Base-by-base conservation (phyloP, 2,797 vertebrate genomes). In the Lagocephalus sceleratus region DNA sequence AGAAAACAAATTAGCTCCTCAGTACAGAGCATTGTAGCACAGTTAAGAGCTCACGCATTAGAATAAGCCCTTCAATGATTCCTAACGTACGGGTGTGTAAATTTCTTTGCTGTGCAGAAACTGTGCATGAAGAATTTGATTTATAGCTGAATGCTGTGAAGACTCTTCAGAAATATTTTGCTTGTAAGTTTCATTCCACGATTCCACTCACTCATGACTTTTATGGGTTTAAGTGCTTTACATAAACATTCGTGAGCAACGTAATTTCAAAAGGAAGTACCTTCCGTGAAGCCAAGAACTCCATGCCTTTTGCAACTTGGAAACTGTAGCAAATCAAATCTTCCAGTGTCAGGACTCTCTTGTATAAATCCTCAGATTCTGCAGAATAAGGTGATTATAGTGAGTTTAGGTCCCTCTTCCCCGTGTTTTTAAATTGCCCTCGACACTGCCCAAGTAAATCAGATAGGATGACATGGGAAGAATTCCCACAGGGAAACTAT, bases 261-360 rank as follows among this genome's bases (percentile, higher is more conserved):
- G 51, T 17, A n/a, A 2, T 15, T 25, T 6, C 8, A 19, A 39
- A 47, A 35, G 17, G 82, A 15, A 32, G 17, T 91, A 97, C 94
- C 89, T 96, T 98, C 86, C 95, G 91, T 47, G 95, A 97, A 51
- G 94, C 93, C 56, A 98, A 88, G 77, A 98, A 96, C 79, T 97
- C 95, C 95, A 96, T 98, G 82, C 95, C 95, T 87, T 96, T 97
- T 54, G 94, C 92, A 56, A 97, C 94, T 87, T 98, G 95, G 87
- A 96, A 98, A 83, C 94, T 95, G 83, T 97, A 97, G 87, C 93
- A 96, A 66, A 97, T 96, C 70, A 97, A 87, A 78, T 96, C 94
- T 75, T 97, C 95, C 90, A 97, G 65, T 7, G 93, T 95, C 83
- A 98, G 82, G 52, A 94, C 87, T 69, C 88, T 85, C 83, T 97